phyloP scores from a whole-genome alignment of 2,113 vertebrate species.

The Hippotragus niger region DNA sequence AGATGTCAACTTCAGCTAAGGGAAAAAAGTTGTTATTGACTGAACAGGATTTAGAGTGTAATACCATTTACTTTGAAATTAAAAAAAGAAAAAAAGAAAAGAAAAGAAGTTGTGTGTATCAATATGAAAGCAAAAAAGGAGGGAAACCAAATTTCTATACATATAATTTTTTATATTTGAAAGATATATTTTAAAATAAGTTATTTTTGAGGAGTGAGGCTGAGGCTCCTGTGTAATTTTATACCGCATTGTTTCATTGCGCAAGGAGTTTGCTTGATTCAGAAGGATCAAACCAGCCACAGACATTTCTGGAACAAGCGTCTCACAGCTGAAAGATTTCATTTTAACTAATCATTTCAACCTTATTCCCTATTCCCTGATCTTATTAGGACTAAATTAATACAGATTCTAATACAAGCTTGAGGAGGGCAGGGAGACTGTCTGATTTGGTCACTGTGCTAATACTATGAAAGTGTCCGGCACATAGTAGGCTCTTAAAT shows the following conservation, averaged over 20 bases:
- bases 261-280: background rate
- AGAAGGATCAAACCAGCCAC: background rate
- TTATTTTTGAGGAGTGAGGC: background rate
- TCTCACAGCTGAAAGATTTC: constrained; percentile 3
- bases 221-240: background rate
- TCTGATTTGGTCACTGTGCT: background rate
- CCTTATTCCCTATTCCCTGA: constrained; percentile 19
- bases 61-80: background rate
- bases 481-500: background rate
- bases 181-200: background rate
- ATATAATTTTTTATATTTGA: background rate
- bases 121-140: background rate
- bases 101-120: background rate
- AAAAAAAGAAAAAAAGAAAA: background rate
- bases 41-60: background rate
- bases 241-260: background rate
- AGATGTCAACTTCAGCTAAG: background rate
- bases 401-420: background rate
- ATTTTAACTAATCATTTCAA: constrained; percentile 41
- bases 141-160: background rate
- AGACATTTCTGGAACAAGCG: constrained; percentile 25
- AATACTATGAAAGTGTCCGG: background rate
- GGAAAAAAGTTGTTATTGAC: background rate
- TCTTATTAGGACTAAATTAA: background rate
- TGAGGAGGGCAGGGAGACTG: background rate